Conservation (phyloP, 2,797 vertebrate species). For the Neopelma chrysocephalum region DNA sequence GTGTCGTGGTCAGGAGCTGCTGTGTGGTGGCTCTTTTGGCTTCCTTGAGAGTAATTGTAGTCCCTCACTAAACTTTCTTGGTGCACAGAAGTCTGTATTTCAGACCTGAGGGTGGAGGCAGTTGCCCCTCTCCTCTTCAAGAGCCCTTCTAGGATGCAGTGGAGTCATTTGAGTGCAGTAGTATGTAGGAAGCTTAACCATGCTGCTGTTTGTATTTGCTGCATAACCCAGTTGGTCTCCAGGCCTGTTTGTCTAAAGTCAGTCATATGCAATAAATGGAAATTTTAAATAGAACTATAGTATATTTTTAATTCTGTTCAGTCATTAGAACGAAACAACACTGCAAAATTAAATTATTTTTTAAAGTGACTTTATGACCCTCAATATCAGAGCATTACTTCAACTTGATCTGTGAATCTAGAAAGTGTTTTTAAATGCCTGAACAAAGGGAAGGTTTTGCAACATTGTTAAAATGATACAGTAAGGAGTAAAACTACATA, state of each 20-base stretch:
- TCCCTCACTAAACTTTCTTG: neutral
- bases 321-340: neutral
- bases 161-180: neutral
- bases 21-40: neutral
- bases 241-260: neutral
- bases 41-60: neutral
- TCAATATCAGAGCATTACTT: slow-evolving; percentile 27
- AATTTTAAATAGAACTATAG: neutral
- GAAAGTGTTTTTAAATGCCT: neutral
- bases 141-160: neutral
- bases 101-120: neutral
- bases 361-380: neutral
- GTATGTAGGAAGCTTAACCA: neutral
- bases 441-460: neutral
- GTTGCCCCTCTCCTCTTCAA: neutral
- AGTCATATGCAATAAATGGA: neutral
- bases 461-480: neutral
- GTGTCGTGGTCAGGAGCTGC: neutral
- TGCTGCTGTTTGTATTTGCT: slow-evolving; percentile 13
- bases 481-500: neutral
- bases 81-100: neutral
- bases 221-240: neutral
- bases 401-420: neutral
- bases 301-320: neutral
- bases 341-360: slow-evolving; percentile 17